Evolutionary conservation across 2,113 vertebrate genomes (phyloP).

Genomic region (Gymnorhina tibicen): DNA sequence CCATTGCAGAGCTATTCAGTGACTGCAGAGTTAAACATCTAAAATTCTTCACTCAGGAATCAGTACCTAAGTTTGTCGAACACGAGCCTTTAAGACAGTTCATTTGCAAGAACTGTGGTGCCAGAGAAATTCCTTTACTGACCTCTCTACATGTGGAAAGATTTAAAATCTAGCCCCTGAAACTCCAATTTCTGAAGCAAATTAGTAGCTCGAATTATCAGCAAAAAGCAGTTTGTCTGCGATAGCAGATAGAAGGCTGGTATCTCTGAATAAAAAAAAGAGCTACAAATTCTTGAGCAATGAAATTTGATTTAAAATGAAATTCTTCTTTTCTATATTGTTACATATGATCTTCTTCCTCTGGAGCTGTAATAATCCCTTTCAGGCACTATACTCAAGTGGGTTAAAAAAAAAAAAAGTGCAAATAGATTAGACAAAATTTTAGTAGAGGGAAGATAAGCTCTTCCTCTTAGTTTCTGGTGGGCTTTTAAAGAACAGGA

Average conservation of each 20-base stretch:
- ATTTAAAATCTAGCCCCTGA: constrained; percentile 3
- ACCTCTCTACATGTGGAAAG: background rate
- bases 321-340: background rate
- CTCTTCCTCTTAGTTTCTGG: background rate
- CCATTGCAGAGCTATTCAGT: background rate
- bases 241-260: background rate
- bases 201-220: constrained; percentile 45
- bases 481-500: background rate
- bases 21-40: background rate
- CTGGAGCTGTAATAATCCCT: background rate
- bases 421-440: background rate
- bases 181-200: constrained; percentile 32
- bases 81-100: background rate
- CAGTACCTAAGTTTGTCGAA: background rate
- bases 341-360: background rate
- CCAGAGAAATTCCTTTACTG: background rate
- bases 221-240: background rate
- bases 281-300: background rate
- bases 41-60: background rate
- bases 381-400: background rate
- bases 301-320: background rate
- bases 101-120: background rate
- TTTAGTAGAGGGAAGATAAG: background rate
- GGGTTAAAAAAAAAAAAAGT: background rate
- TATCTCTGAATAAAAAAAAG: background rate